These are phyloP conservation scores for Taurulus bubalis DNA, from an alignment of 2,113 vertebrate genomes.

Conservation along the genomic window DNA sequence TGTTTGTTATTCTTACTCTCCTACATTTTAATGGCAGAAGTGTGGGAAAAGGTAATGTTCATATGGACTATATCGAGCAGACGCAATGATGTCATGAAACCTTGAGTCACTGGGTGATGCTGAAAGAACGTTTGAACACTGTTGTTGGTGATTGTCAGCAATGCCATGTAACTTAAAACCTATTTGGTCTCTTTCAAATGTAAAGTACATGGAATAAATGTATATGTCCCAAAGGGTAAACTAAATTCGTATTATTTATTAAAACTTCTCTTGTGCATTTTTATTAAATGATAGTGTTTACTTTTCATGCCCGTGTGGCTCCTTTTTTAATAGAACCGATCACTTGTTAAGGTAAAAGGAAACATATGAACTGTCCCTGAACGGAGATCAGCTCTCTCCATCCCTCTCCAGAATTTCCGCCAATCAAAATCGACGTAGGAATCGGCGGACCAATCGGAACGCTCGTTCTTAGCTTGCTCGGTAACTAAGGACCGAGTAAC, in stretches of 20 bases:
- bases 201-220: conserved; percentile 30
- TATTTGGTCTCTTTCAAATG: not conserved
- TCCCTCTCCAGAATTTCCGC: conserved; percentile 4
- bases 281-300: too few relatives aligned
- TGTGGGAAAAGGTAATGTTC: not conserved
- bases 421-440: conserved; percentile 59
- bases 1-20: not conserved
- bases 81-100: not conserved
- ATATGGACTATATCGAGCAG: not conserved
- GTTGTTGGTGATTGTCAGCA: not conserved
- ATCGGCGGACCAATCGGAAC: conserved; percentile 68
- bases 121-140: not conserved
- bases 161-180: not conserved
- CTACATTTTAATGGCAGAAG: not conserved
- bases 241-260: not conserved
- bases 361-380: too few relatives aligned
- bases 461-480: conserved; percentile 54
- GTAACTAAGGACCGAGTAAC: conserved; percentile 73
- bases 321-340: not conserved
- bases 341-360: not conserved
- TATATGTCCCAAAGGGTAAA: not conserved
- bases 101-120: not conserved
- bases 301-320: not conserved
- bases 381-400: not conserved
- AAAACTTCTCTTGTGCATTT: not conserved